These are phyloP conservation scores for Neodontobutis hainanensis DNA, from an alignment of 2,113 vertebrate genomes.

Conservation along the genomic window DNA sequence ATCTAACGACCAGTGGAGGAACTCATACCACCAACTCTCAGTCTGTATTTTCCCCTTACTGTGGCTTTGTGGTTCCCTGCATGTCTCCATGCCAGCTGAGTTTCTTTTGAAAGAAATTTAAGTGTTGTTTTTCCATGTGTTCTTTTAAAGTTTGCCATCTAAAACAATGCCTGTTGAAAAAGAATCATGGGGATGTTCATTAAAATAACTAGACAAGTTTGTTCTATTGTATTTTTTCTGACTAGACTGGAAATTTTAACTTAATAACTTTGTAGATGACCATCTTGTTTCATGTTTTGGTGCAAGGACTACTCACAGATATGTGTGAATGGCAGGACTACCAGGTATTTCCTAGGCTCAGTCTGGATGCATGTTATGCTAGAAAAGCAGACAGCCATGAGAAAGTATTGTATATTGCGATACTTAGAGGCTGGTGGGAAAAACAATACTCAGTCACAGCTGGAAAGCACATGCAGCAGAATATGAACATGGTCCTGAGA, in stretches of 20 bases:
- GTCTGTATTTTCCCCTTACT: slow-evolving; percentile 57
- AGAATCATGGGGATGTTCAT: not conserved
- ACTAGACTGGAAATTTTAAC: not conserved
- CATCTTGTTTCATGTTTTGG: not conserved
- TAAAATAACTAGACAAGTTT: slow-evolving; percentile 19
- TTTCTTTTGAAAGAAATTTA: slow-evolving; percentile 60
- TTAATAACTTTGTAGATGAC: not conserved
- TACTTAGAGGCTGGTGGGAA: slow-evolving; percentile 44
- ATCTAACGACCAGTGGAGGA: slow-evolving; percentile 55
- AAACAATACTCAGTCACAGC: slow-evolving; percentile 70
- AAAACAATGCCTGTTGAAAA: slow-evolving; percentile 30
- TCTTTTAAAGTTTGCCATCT: slow-evolving; percentile 32
- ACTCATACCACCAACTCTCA: slow-evolving; percentile 62
- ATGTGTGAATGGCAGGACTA: not conserved
- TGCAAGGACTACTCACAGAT: not conserved
- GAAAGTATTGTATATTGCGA: slow-evolving; percentile 32
- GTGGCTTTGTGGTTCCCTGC: slow-evolving; percentile 72
- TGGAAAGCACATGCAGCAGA: slow-evolving; percentile 78
- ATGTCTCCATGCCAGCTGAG: slow-evolving; percentile 61
- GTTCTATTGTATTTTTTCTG: not conserved
- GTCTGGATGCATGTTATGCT: slow-evolving; percentile 5
- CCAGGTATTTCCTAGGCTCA: not conserved
- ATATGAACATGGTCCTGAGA: slow-evolving; percentile 68
- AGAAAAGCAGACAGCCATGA: slow-evolving; percentile 31
- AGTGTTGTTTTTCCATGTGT: slow-evolving; percentile 40